phyloP scores from a whole-genome alignment of 1,140 invertebrate genomes.

The Hycleus cichorii region DNA sequence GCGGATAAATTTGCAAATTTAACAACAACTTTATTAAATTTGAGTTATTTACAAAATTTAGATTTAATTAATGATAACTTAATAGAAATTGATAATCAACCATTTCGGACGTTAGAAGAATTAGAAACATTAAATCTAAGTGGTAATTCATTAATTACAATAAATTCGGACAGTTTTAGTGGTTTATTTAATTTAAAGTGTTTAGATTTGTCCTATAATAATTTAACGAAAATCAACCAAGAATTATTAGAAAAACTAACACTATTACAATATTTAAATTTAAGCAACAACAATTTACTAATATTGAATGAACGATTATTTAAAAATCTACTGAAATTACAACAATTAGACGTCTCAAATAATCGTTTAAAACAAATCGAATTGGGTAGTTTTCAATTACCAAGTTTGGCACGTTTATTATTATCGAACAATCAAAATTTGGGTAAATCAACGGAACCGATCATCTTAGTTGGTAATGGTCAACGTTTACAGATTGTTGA shows the following conservation, averaged over 20 bases:
- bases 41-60: conserved; percentile 39
- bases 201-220: conserved; percentile 59
- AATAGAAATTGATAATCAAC: conserved; percentile 14
- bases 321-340: conserved; percentile 55
- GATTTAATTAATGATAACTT: conserved; percentile 52
- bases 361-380: conserved; percentile 65
- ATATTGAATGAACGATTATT: conserved; percentile 52
- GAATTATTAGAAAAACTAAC: conserved; percentile 49
- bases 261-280: conserved; percentile 60
- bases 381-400: conserved; percentile 65
- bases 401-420: conserved; percentile 66
- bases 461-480: conserved; percentile 60
- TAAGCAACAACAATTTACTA: conserved; percentile 61
- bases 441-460: conserved; percentile 50
- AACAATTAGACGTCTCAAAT: conserved; percentile 72
- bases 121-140: conserved; percentile 49
- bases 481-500: conserved; percentile 70
- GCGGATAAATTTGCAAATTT: conserved; percentile 44
- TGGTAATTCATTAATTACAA: conserved; percentile 46
- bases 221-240: conserved; percentile 51
- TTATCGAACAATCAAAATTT: conserved; percentile 63
- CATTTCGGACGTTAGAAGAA: conserved; percentile 36
- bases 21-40: conserved; percentile 27
- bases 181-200: conserved; percentile 41
- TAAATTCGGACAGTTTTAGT: conserved; percentile 47